phyloP scores from a whole-genome alignment of 30 jellyfish, hydroid and myxozoan species.

The Turritopsis rubra region DNA sequence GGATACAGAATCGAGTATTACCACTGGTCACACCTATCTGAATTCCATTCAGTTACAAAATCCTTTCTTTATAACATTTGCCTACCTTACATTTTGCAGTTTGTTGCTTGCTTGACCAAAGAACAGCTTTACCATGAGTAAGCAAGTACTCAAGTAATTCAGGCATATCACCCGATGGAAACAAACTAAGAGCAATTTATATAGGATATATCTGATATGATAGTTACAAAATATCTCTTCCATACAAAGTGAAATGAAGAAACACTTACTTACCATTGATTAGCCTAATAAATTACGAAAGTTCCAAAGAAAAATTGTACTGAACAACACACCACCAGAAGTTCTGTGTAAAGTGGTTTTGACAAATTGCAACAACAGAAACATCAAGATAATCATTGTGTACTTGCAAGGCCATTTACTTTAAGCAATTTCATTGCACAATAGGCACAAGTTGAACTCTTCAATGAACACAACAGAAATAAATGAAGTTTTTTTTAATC shows the following conservation, averaged over 20 bases:
- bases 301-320: not conserved
- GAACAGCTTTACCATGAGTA: conserved; percentile 77
- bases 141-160: conserved; percentile 51
- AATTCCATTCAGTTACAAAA: not conserved
- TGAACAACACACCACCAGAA: not conserved
- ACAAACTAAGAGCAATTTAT: conserved; percentile 53
- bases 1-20: not conserved
- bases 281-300: not conserved
- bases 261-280: not conserved
- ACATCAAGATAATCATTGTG: not conserved
- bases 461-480: no score
- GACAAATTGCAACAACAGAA: not conserved
- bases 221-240: not conserved
- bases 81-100: conserved; percentile 70
- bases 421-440: not conserved
- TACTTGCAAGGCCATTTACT: not conserved
- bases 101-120: conserved; percentile 85
- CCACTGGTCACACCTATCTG: not conserved
- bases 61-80: not conserved
- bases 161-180: conserved; percentile 97
- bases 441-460: no score
- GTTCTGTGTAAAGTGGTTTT: not conserved
- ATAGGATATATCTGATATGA: not conserved
- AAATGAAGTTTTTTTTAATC: no score
- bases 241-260: not conserved